Evolutionary conservation across 2,888 invertebrate species (phyloP).

Genomic region (Mechanitis mazaeus): DNA sequence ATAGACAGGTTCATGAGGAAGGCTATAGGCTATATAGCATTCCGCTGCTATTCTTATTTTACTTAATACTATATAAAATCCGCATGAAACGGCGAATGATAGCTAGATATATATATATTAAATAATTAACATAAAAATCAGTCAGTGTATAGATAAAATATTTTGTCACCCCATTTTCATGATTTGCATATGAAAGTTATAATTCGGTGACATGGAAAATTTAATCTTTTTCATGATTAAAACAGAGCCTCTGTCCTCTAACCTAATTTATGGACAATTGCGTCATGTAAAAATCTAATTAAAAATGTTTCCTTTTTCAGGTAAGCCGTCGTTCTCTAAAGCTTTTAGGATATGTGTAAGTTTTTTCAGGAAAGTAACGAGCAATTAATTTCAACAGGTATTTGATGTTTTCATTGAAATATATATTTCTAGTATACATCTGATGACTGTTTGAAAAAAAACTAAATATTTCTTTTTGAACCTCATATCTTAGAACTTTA

Average conservation of each 20-base stretch:
- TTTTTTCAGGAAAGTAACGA: conserved; percentile 15
- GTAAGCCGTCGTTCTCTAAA: conserved; percentile 35
- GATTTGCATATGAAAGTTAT: conserved; percentile 70
- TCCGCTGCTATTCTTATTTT: too few relatives aligned
- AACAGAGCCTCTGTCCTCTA: conserved; percentile 50
- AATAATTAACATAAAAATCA: too few relatives aligned
- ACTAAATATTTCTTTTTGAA: too few relatives aligned
- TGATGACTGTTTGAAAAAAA: too few relatives aligned
- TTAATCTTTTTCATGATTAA: conserved; percentile 67
- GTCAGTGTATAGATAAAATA: too few relatives aligned
- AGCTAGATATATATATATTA: neutral
- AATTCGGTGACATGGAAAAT: conserved; percentile 65
- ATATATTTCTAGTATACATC: too few relatives aligned
- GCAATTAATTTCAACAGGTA: neutral
- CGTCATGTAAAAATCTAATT: conserved; percentile 38
- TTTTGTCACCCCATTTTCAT: conserved; percentile 9
- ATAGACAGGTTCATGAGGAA: too few relatives aligned
- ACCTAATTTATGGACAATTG: conserved; percentile 51
- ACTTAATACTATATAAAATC: too few relatives aligned
- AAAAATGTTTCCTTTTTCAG: conserved; percentile 47
- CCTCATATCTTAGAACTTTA: too few relatives aligned
- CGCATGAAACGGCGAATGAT: too few relatives aligned
- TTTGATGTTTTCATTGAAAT: too few relatives aligned
- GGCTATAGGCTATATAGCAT: too few relatives aligned
- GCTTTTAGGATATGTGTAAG: conserved; percentile 16